A percentile compares a stretch with the other conserved stretches of the same genome.
These are phyloP conservation scores for Chelonia mydas DNA, from an alignment of 2,797 vertebrate species.

Conservation along the genomic window DNA sequence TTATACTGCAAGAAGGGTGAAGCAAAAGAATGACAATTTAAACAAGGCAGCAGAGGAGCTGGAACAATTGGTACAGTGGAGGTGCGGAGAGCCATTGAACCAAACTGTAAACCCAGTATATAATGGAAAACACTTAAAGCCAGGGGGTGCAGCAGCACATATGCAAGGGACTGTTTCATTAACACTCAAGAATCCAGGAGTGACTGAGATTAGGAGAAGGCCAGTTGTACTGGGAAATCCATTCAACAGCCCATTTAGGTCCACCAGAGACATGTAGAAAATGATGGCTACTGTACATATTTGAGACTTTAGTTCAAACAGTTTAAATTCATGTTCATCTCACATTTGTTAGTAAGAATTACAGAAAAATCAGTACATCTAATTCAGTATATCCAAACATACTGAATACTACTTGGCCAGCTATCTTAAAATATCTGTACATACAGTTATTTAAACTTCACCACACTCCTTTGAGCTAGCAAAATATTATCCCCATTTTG, in stretches of 20 bases:
- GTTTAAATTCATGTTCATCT: background rate
- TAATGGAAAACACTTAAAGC: too few species aligned
- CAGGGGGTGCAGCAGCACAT: too few species aligned
- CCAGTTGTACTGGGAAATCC: fast-evolving
- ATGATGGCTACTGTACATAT: background rate
- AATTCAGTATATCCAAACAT: background rate
- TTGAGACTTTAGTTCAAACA: background rate
- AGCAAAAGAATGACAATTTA: background rate
- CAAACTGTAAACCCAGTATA: too few species aligned
- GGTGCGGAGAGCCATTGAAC: too few species aligned
- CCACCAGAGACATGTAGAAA: background rate
- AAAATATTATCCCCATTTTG: background rate
- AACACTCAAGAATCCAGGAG: background rate
- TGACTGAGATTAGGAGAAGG: background rate
- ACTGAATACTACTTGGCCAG: background rate
- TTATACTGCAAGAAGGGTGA: slow-evolving; percentile 85
- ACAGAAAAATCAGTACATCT: background rate
- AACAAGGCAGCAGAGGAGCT: background rate
- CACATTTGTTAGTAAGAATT: background rate
- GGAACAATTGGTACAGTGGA: too few species aligned
- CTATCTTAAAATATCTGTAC: background rate
- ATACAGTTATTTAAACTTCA: background rate
- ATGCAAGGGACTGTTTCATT: background rate
- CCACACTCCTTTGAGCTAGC: background rate
- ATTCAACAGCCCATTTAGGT: background rate